These are phyloP conservation scores for Jaculus jaculus DNA, from an alignment of 2,113 vertebrate species.

Conservation along the genomic window DNA sequence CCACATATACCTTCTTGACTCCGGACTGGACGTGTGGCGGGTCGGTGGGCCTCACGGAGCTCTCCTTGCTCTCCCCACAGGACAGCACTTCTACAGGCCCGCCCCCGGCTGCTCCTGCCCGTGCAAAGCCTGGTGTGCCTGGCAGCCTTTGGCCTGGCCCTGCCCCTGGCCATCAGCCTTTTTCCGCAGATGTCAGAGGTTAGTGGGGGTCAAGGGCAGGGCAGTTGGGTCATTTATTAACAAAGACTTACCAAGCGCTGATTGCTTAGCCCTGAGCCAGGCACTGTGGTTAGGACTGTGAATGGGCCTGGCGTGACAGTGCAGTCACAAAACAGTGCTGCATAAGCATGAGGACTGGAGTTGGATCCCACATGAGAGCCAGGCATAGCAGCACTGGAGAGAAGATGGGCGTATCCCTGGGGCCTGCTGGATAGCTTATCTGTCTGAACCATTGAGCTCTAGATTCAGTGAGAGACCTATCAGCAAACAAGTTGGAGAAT, in stretches of 20 bases:
- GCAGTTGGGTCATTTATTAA: background rate
- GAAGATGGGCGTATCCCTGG: background rate
- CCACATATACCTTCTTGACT: background rate
- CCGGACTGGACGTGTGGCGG: background rate
- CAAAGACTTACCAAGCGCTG: background rate
- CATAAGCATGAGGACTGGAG: no score
- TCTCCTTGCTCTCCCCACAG: slow-evolving; percentile 78
- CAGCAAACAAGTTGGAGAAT: no score
- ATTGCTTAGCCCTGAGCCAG: background rate
- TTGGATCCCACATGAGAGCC: no score
- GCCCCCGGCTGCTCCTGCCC: slow-evolving; percentile 88
- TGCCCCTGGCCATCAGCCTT: slow-evolving; percentile 96
- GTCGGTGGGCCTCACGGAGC: rapidly evolving
- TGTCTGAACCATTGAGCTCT: no score
- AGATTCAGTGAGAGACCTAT: no score
- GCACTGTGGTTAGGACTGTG: background rate
- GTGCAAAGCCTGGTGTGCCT: slow-evolving; percentile 95
- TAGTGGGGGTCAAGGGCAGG: slow-evolving; percentile 70
- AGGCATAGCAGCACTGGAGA: background rate
- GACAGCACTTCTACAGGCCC: slow-evolving; percentile 89
- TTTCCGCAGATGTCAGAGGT: slow-evolving; percentile 98
- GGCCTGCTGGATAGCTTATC: no score
- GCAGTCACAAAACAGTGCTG: background rate
- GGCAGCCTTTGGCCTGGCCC: slow-evolving; percentile 92
- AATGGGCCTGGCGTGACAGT: background rate